Base-by-base conservation (phyloP, 2,113 vertebrate species). In the Xenopus laevis region DNA sequence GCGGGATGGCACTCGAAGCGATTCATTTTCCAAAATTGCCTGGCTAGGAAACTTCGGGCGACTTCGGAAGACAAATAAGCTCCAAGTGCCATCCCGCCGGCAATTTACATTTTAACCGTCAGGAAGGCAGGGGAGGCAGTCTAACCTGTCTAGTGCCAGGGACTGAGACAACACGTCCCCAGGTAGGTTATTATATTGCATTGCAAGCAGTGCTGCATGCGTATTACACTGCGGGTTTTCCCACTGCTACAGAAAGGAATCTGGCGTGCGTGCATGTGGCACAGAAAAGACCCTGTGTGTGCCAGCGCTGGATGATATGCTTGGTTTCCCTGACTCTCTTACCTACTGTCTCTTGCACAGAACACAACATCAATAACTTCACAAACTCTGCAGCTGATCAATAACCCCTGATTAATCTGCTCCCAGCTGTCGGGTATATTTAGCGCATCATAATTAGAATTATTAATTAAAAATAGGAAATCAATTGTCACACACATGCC, bases 381-480 rank as follows among this genome's bases (percentile, higher is more conserved):
- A 93, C 89, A 84, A 92, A 84, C 86, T 92, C 89, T 89, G 75
- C 83, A 80, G 86, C 82, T 78, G 71, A 89, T 93, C 92, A 66
- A 91, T 92, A 85, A 71, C 52, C 81, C 85, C 84, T 89, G 87
- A 95, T 95, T 86, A 94, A 96, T 93, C 91, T 84, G 79, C 86
- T 85, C 72, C 81, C 89, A 88, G 84, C 85, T 83, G 80, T 81
- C 90, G 92, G 93, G 90, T 89, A 91, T 90, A 94, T 92, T 90
- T 90, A 90, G 92, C 92, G 93, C 93, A 95, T 94, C 92, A 95
- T 98, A 96, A 99, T 98, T 98, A 97, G 91, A 95, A 96, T 98
- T 98, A 97, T 98, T 98, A 98, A 98, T 99, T 98, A 94, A 94
- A 96, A 97, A 98, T 93, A 94, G 95, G 96, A 96, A 99, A 99